Conservation (phyloP, 2,113 vertebrate genomes). For the Lycaon pictus region DNA sequence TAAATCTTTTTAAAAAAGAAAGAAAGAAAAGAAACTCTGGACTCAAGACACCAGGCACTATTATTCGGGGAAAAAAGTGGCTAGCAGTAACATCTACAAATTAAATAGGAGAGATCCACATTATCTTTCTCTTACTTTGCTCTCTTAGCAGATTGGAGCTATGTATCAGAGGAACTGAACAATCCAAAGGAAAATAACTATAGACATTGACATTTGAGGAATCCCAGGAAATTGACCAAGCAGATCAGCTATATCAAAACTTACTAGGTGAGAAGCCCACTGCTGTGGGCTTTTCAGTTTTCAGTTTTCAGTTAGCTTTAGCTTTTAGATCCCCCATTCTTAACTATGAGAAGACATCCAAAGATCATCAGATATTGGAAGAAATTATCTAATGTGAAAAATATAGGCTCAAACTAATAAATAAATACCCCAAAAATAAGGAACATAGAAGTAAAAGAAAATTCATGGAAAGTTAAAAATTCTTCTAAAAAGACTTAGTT, state of each 20-base stretch:
- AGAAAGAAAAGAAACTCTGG: not conserved
- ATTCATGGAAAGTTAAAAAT: not conserved
- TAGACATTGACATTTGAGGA: not conserved
- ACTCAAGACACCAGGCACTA: not conserved
- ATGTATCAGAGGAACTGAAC: not conserved
- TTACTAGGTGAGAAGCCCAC: not conserved
- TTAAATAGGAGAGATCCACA: not conserved
- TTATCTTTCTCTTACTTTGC: not conserved
- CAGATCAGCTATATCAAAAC: not conserved
- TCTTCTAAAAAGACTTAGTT: not conserved
- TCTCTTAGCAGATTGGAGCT: not conserved
- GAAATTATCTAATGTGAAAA: not conserved
- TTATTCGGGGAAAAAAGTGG: not conserved
- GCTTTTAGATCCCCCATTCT: not conserved
- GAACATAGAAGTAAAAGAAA: not conserved
- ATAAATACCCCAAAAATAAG: not conserved
- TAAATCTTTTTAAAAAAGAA: too few relatives aligned
- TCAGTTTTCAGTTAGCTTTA: not conserved
- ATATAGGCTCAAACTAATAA: not conserved
- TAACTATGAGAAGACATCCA: not conserved
- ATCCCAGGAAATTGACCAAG: not conserved
- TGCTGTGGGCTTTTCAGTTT: too few relatives aligned
- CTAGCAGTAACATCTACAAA: not conserved
- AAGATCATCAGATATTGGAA: not conserved
- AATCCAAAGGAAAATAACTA: not conserved